Conservation (phyloP, 2,888 invertebrate genomes). For the Nowickia ferox region DNA sequence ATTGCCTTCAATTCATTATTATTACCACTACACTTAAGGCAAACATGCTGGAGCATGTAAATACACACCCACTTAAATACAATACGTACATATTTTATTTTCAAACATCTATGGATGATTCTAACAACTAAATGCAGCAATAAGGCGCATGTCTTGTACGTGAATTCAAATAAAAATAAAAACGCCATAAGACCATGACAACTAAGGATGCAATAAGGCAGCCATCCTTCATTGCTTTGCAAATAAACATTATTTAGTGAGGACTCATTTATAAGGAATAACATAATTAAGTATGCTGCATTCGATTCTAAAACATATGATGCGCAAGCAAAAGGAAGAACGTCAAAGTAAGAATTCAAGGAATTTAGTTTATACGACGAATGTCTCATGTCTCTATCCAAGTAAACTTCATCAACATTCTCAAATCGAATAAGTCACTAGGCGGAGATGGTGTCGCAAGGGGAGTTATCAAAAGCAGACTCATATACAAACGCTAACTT, state of each 20-base stretch:
- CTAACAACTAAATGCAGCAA: conserved; percentile 1
- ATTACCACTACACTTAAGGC: conserved; percentile 63
- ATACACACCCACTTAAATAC: background rate
- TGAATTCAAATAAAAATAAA: conserved; percentile 23
- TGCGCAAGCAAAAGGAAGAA: background rate
- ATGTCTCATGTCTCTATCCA: too few relatives aligned
- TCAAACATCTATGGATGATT: background rate
- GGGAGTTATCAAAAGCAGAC: too few relatives aligned
- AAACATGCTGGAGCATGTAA: conserved; percentile 2
- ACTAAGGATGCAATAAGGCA: conserved; percentile 28
- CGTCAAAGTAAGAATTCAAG: too few relatives aligned
- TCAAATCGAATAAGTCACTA: too few relatives aligned
- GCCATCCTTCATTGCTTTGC: conserved; percentile 12
- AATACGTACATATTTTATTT: background rate
- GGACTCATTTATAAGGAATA: background rate
- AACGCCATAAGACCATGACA: conserved; percentile 38
- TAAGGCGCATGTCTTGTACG: conserved; percentile 57
- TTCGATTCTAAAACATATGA: background rate
- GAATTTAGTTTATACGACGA: too few relatives aligned
- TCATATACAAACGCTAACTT: too few relatives aligned
- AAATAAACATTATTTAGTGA: background rate
- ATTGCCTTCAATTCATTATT: conserved; percentile 70
- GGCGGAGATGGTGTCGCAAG: too few relatives aligned
- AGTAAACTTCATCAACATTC: too few relatives aligned
- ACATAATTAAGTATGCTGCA: background rate